Conservation (phyloP, 2,113 vertebrate genomes). For the Anguilla rostrata region DNA sequence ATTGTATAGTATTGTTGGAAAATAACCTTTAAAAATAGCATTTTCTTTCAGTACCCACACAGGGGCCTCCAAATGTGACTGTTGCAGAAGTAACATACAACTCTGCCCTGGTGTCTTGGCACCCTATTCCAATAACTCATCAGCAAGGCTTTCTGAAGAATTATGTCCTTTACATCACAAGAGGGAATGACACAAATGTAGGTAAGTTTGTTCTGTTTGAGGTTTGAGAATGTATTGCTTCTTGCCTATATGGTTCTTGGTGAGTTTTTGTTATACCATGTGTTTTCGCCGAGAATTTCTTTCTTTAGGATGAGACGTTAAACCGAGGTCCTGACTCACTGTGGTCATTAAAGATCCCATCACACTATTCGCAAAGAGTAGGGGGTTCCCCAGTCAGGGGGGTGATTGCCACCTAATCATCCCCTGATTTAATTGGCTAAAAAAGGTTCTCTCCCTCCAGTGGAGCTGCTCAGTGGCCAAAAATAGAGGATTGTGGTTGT, state of each 20-base stretch:
- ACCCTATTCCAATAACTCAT: conserved; percentile 44
- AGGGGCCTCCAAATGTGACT: conserved; percentile 46
- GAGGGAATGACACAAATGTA: neutral
- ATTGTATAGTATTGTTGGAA: neutral
- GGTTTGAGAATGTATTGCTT: too few relatives aligned
- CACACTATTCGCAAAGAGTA: too few relatives aligned
- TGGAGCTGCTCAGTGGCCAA: too few relatives aligned
- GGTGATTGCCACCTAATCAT: too few relatives aligned
- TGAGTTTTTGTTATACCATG: conserved; percentile 7
- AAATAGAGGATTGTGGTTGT: too few relatives aligned
- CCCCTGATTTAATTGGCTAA: too few relatives aligned
- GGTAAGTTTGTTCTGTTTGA: neutral
- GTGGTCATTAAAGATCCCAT: too few relatives aligned
- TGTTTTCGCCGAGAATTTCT: too few relatives aligned
- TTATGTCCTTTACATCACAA: conserved; percentile 57
- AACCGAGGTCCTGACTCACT: too few relatives aligned
- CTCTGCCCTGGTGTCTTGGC: conserved; percentile 59
- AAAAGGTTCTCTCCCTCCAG: too few relatives aligned
- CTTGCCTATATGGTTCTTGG: neutral
- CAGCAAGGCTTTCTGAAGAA: conserved; percentile 61
- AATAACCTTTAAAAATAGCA: neutral
- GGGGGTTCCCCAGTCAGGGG: too few relatives aligned
- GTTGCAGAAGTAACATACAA: conserved; percentile 31
- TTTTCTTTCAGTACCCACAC: conserved; percentile 49
- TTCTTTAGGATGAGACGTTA: too few relatives aligned